Percentiles rank a stretch among this genome's conserved stretches.
These are phyloP conservation scores for Cataglyphis altisquamis DNA, from an alignment of 2,888 invertebrate genomes.

Conservation along the genomic window DNA sequence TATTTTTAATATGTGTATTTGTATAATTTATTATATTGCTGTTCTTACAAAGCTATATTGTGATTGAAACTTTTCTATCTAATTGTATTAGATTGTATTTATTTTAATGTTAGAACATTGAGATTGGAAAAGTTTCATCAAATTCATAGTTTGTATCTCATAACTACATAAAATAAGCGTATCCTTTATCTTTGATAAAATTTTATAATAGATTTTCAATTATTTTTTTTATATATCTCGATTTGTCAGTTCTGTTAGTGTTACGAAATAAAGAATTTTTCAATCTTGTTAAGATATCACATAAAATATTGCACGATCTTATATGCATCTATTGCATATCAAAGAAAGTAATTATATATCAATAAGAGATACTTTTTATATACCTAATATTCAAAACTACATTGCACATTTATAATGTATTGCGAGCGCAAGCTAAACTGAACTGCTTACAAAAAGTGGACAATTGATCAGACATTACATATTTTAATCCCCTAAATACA, in stretches of 20 bases:
- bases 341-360: not conserved
- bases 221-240: not conserved
- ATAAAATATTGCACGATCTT: conserved; percentile 5
- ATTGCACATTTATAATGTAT: conserved; percentile 49
- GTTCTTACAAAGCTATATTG: conserved; percentile 13
- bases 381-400: not conserved
- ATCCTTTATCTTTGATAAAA: not conserved
- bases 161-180: not conserved
- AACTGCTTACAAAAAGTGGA: not conserved
- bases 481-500: conserved; percentile 64
- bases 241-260: not conserved
- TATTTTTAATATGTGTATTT: not conserved
- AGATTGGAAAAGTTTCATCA: conserved; percentile 1
- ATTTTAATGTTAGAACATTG: conserved; percentile 40
- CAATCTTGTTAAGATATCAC: not conserved
- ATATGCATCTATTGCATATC: not conserved
- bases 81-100: conserved; percentile 42
- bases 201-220: not conserved
- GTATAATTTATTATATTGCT: conserved; percentile 17
- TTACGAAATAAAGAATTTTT: not conserved
- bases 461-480: conserved; percentile 15
- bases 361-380: not conserved
- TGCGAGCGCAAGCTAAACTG: conserved; percentile 12
- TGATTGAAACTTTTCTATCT: conserved; percentile 21
- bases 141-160: not conserved